These are phyloP conservation scores for Philotrypesis tridentata DNA, from an alignment of 1,140 invertebrate genomes.

Conservation along the genomic window DNA sequence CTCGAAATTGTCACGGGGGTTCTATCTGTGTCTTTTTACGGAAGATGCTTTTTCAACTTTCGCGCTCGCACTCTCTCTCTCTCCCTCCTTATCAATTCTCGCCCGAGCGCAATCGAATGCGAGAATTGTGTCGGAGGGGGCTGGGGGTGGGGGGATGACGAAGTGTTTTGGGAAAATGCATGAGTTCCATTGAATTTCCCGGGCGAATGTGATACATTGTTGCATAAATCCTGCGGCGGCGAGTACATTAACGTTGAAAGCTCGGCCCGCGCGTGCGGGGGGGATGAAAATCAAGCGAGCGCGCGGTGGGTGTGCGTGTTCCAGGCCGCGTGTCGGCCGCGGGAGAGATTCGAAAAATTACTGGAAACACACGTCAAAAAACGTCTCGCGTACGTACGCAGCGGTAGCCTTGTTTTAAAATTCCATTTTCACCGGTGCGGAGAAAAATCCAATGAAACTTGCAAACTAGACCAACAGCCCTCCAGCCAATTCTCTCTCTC, in stretches of 20 bases:
- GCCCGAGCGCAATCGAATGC: neutral
- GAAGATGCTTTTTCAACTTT: neutral
- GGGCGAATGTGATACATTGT: neutral
- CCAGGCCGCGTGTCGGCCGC: no score
- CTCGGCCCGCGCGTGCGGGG: no score
- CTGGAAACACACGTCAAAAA: no score
- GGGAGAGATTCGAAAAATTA: no score
- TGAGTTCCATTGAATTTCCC: neutral
- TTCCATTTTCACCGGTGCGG: neutral
- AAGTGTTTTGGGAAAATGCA: neutral
- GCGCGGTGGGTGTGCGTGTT: no score
- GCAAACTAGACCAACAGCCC: neutral
- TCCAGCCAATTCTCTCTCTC: neutral
- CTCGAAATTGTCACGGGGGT: conserved; percentile 29
- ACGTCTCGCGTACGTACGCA: no score
- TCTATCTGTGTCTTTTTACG: no score
- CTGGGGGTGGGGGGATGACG: no score
- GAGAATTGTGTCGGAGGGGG: neutral
- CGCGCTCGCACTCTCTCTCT: no score
- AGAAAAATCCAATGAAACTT: neutral
- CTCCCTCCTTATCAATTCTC: conserved; percentile 34
- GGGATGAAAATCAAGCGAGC: no score
- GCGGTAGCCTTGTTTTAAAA: neutral
- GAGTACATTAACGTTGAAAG: no score
- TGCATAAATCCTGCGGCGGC: no score